Evolutionary conservation across 2,113 vertebrate species (phyloP).

Genomic region (Sapayoa aenigma): DNA sequence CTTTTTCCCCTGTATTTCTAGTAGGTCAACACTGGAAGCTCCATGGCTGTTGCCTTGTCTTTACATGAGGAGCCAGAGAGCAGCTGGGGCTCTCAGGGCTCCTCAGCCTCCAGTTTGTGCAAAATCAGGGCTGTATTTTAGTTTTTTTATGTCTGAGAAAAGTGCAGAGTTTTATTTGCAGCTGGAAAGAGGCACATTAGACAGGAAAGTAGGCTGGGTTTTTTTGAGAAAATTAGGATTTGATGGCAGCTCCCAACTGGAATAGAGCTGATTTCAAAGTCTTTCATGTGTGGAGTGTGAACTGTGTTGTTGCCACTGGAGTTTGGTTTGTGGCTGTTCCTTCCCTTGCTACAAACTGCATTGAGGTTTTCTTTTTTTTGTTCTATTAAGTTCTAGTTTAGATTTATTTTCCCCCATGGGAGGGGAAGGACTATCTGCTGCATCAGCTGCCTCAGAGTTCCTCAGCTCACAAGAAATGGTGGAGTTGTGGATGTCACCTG

Average conservation of each 20-base stretch:
- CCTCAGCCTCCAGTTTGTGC: background rate
- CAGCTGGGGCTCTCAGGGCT: background rate
- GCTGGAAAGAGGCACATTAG: background rate
- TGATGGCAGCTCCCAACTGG: background rate
- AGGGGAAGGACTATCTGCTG: background rate
- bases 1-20: accelerated
- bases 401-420: background rate
- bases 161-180: background rate
- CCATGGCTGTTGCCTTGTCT: accelerated
- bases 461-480: background rate
- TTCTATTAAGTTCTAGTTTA: background rate
- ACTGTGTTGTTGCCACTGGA: background rate
- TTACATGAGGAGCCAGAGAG: background rate
- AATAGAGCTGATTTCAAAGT: background rate
- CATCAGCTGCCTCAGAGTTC: background rate
- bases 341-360: background rate
- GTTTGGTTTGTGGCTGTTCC: background rate
- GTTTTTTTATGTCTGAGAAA: background rate
- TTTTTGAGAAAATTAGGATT: background rate
- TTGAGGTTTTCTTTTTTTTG: background rate
- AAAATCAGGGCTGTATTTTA: background rate
- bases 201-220: background rate
- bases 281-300: background rate
- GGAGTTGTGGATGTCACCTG: accelerated
- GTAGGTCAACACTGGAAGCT: too few relatives aligned